These are phyloP conservation scores for Thaumatotibia leucotreta DNA, from an alignment of 1,140 invertebrate genomes.

Conservation along the genomic window DNA sequence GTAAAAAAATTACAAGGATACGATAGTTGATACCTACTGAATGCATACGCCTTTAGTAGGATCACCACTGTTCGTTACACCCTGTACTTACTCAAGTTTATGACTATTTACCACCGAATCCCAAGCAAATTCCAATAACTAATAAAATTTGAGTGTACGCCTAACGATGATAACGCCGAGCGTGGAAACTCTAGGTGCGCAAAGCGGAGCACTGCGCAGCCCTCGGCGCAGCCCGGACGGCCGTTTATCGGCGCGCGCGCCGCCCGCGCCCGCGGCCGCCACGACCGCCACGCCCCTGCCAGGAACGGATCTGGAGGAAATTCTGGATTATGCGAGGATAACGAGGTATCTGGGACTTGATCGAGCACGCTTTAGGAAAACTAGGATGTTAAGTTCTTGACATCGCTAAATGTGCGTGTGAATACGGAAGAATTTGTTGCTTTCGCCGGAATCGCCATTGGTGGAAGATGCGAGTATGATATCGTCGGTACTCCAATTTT, in stretches of 20 bases:
- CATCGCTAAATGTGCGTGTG: too few relatives aligned
- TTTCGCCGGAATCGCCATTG: too few relatives aligned
- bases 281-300: conserved; percentile 43
- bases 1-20: too few relatives aligned
- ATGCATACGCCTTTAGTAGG: too few relatives aligned
- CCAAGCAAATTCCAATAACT: too few relatives aligned
- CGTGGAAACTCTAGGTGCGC: conserved; percentile 28
- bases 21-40: too few relatives aligned
- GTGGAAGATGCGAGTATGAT: too few relatives aligned
- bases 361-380: background rate
- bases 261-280: conserved; percentile 26
- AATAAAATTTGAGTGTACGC: background rate
- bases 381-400: background rate
- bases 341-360: background rate
- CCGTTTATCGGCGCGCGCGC: conserved; percentile 39
- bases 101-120: too few relatives aligned
- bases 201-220: conserved; percentile 42
- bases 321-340: conserved; percentile 6
- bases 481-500: too few relatives aligned
- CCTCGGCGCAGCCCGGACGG: conserved; percentile 32
- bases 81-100: too few relatives aligned
- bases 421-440: too few relatives aligned
- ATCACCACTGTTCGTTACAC: too few relatives aligned
- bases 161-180: background rate
- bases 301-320: conserved; percentile 34